Evolutionary conservation across 2,888 invertebrate genomes (phyloP).

Genomic region (Eupsilia transversa): DNA sequence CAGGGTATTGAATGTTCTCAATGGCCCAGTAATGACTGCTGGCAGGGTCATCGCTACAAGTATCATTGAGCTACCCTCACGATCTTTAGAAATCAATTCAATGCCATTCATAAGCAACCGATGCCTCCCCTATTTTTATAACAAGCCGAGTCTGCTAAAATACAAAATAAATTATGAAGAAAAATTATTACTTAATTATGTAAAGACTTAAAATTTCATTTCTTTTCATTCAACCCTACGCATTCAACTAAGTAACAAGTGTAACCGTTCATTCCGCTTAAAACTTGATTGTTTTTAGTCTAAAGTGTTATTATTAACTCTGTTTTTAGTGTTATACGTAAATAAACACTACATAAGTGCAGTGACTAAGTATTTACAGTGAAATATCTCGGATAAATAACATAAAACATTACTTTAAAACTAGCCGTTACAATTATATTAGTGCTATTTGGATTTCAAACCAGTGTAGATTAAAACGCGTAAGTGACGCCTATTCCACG

Average conservation of each 20-base stretch:
- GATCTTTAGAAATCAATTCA: constrained; percentile 57
- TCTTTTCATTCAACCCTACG: no score
- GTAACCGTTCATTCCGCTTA: not conserved
- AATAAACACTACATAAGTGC: no score
- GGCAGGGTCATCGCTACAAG: constrained; percentile 48
- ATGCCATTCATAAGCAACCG: constrained; percentile 53
- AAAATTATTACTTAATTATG: no score
- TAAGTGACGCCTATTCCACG: not conserved
- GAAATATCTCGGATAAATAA: not conserved
- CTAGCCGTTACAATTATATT: not conserved
- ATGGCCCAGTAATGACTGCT: constrained; percentile 53
- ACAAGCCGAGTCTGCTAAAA: not conserved
- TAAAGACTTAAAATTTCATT: not conserved
- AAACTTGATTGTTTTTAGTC: not conserved
- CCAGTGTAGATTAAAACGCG: not conserved
- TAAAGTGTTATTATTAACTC: not conserved
- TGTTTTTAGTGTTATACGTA: not conserved
- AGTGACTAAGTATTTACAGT: not conserved
- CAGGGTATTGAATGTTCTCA: constrained; percentile 43
- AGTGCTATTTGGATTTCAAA: not conserved
- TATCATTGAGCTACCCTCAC: constrained; percentile 54
- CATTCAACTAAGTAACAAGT: not conserved
- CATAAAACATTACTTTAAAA: not conserved
- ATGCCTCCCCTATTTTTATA: constrained; percentile 34
- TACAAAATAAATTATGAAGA: not conserved